Conservation (phyloP, 1,140 invertebrate genomes). For the Drosophila funebris region DNA sequence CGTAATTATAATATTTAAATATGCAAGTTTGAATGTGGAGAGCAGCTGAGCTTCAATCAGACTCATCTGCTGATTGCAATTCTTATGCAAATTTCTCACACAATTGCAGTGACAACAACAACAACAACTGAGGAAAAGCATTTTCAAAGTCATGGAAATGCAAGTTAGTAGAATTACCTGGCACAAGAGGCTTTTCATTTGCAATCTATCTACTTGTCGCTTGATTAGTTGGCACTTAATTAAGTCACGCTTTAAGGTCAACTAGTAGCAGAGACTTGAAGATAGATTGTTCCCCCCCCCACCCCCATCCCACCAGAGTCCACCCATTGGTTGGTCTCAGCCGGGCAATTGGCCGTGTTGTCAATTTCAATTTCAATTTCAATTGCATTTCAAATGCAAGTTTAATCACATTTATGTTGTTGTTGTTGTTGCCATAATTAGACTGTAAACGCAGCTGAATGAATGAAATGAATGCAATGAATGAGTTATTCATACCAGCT, state of each 20-base stretch:
- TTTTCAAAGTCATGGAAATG: conserved; percentile 39
- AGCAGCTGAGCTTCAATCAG: conserved; percentile 10
- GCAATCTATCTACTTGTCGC: conserved; percentile 26
- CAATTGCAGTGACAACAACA: background rate
- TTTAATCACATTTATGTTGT: conserved; percentile 71
- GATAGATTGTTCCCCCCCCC: too few relatives aligned
- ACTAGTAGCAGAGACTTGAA: background rate
- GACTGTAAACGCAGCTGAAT: conserved; percentile 43
- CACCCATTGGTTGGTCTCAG: background rate
- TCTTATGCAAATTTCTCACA: conserved; percentile 56
- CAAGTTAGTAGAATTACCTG: conserved; percentile 6
- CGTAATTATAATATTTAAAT: conserved; percentile 18
- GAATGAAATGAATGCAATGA: conserved; percentile 13
- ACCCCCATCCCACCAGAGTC: too few relatives aligned
- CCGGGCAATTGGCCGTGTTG: conserved; percentile 5
- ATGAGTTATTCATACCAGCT: background rate
- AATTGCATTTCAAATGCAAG: conserved; percentile 58
- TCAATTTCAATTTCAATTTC: conserved; percentile 26
- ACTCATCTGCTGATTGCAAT: conserved; percentile 41
- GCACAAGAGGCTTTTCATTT: conserved; percentile 9
- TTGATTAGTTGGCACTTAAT: conserved; percentile 61
- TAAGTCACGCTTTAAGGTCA: conserved; percentile 62
- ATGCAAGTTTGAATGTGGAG: background rate
- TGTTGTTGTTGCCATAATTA: conserved; percentile 46
- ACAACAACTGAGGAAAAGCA: background rate